Percentiles rank a stretch among this genome's conserved stretches.
Evolutionary conservation across 2,113 vertebrate genomes (phyloP).

Genomic region (Phrynosoma platyrhinos): DNA sequence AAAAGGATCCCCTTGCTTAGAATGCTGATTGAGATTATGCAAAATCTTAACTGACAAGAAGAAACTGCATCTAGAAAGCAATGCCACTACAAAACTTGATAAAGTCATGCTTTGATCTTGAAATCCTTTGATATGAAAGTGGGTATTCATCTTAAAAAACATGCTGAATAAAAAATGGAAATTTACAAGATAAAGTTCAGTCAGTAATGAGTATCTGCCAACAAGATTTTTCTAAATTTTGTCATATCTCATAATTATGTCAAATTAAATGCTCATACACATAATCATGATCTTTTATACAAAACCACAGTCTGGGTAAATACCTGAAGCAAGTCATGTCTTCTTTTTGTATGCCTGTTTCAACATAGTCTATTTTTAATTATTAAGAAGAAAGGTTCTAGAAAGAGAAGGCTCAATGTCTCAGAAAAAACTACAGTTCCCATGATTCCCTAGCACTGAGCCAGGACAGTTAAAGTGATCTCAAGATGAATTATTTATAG

Average conservation of each 20-base stretch:
- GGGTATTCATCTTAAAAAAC: not conserved
- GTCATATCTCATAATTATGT: no score
- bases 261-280: not conserved
- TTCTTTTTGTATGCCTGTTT: not conserved
- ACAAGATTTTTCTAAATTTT: not conserved
- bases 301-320: not conserved
- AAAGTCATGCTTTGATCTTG: conserved; percentile 15
- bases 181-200: not conserved
- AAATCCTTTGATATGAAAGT: not conserved
- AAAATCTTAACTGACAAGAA: conserved; percentile 24
- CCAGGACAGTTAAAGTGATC: no score
- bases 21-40: not conserved
- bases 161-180: no score
- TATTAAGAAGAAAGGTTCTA: no score
- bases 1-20: fast-evolving
- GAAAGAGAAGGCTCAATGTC: not conserved
- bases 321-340: not conserved
- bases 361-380: not conserved
- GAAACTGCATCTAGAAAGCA: not conserved
- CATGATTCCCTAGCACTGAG: no score
- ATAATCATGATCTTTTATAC: not conserved
- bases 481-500: no score
- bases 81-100: fast-evolving
- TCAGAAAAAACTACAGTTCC: no score
- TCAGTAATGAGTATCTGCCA: not conserved